Evolutionary conservation across 2,888 invertebrate genomes (phyloP).

Genomic region (Chalcosyrphus nemorum): DNA sequence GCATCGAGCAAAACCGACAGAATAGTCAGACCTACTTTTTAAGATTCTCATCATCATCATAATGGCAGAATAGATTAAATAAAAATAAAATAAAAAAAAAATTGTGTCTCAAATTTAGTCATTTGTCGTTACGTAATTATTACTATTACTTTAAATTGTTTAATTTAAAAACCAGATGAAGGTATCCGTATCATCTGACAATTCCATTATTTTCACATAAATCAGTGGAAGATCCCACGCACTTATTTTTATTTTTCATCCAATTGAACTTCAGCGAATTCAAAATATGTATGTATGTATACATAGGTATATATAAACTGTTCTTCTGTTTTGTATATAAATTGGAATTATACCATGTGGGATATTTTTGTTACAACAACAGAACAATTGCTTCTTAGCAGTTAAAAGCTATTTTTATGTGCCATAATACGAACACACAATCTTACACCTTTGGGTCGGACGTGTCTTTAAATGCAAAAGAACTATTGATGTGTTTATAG

Average conservation of each 20-base stretch:
- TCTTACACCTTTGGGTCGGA: constrained; percentile 1
- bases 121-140: neutral
- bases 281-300: no score
- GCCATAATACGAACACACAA: neutral
- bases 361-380: constrained; percentile 62
- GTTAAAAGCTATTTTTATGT: constrained; percentile 47
- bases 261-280: neutral
- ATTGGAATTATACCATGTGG: constrained; percentile 40
- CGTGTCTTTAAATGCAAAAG: constrained; percentile 4
- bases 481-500: constrained; percentile 45
- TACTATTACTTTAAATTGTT: neutral
- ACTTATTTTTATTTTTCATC: neutral
- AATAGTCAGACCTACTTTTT: no score
- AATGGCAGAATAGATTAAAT: no score
- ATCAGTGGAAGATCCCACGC: neutral
- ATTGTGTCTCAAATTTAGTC: no score
- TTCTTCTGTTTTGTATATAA: constrained; percentile 21
- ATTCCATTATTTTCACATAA: neutral
- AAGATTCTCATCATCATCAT: no score
- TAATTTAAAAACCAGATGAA: neutral
- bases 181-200: neutral
- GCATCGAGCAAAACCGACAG: no score
- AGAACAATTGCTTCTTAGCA: constrained; percentile 67
- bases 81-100: no score
- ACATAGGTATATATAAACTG: no score